Conservation (phyloP, 2,888 invertebrate genomes). For the Drosophila nigritarsus region DNA sequence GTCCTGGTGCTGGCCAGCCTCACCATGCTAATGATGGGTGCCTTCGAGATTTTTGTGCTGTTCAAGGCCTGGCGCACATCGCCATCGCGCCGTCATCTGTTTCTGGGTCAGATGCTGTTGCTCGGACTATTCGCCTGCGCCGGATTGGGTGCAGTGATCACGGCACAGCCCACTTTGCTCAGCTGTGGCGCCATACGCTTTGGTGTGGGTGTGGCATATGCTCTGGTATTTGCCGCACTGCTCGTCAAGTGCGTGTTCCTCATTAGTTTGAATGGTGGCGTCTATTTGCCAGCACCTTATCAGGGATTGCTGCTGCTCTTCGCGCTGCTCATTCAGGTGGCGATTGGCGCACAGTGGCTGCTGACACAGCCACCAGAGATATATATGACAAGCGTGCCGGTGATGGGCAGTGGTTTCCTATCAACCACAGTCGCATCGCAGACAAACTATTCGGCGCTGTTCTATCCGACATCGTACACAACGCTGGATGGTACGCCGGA, state of each 20-base stretch:
- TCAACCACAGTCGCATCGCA: conserved; percentile 77
- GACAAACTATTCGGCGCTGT: conserved; percentile 74
- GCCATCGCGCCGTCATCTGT: conserved; percentile 93
- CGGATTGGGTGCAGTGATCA: conserved; percentile 91
- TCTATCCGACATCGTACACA: conserved; percentile 73
- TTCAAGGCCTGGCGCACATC: conserved; percentile 93
- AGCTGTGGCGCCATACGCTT: conserved; percentile 93
- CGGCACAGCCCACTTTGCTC: conserved; percentile 91
- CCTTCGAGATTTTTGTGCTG: conserved; percentile 95
- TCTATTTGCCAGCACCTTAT: conserved; percentile 96
- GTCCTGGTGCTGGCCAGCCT: conserved; percentile 93
- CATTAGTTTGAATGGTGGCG: conserved; percentile 95
- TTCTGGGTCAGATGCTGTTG: conserved; percentile 94
- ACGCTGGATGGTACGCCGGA: conserved; percentile 73
- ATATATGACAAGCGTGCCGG: conserved; percentile 85
- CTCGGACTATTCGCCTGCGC: conserved; percentile 93
- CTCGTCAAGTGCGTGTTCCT: conserved; percentile 97
- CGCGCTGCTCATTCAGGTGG: conserved; percentile 95
- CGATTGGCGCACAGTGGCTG: conserved; percentile 93
- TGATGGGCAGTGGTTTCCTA: conserved; percentile 74
- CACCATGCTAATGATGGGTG: conserved; percentile 93
- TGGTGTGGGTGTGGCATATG: conserved; percentile 92
- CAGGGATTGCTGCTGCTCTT: conserved; percentile 95
- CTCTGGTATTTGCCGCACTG: conserved; percentile 95
- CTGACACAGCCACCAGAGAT: conserved; percentile 91